Conservation (phyloP, 1,140 invertebrate genomes). For the Nomia melanderi region DNA sequence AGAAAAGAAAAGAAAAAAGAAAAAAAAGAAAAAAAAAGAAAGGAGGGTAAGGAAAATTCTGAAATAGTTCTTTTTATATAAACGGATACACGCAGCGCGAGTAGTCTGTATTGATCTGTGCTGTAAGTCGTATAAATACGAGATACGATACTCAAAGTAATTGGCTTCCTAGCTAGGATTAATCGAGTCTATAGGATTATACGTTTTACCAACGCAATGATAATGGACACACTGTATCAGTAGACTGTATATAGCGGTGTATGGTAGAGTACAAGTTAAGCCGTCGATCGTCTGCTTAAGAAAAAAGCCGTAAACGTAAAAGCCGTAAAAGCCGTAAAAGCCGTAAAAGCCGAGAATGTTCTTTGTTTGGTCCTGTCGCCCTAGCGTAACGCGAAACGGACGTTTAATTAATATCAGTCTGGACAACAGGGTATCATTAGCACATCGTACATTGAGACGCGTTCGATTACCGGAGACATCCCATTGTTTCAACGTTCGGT, state of each 20-base stretch:
- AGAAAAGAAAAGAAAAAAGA: too few relatives aligned
- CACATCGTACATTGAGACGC: conserved; percentile 27
- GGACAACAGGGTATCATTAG: conserved; percentile 68
- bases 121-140: conserved; percentile 46
- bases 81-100: conserved; percentile 55
- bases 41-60: background rate
- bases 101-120: conserved; percentile 68
- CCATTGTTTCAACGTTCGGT: conserved; percentile 13
- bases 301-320: conserved; percentile 39
- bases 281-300: conserved; percentile 67
- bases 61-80: conserved; percentile 50
- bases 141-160: conserved; percentile 56
- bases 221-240: conserved; percentile 60
- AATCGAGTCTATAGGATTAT: conserved; percentile 62
- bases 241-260: conserved; percentile 66
- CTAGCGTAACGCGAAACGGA: background rate
- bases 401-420: conserved; percentile 54
- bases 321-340: too few relatives aligned
- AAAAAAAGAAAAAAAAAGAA: background rate
- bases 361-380: background rate
- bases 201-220: conserved; percentile 57
- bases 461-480: conserved; percentile 21
- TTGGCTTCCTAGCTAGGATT: conserved; percentile 71
- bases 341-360: background rate
- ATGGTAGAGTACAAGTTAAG: conserved; percentile 55